Percentiles rank a stretch among this genome's conserved stretches.
Conservation (phyloP, 2,113 vertebrate species). For the Calidris pugnax region DNA sequence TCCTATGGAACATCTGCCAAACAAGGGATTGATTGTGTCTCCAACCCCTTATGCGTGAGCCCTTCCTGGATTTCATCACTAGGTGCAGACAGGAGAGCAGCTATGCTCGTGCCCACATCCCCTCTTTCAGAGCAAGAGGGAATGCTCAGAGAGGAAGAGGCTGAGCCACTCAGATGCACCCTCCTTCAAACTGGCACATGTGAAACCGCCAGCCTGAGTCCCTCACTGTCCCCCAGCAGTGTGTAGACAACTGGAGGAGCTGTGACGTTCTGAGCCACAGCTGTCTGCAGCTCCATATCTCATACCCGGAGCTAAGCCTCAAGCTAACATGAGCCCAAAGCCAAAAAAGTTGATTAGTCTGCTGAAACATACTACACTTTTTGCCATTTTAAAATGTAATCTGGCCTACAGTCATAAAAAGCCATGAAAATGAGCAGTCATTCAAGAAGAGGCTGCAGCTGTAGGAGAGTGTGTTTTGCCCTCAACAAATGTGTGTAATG, state of each 20-base stretch:
- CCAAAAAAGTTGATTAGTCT: neutral
- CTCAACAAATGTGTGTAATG: neutral
- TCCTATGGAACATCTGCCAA: neutral
- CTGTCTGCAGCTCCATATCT: neutral
- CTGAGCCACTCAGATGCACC: accelerated
- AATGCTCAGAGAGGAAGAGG: neutral
- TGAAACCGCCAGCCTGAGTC: neutral
- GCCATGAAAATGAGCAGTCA: neutral
- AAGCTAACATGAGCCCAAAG: neutral
- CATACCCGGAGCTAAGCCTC: neutral
- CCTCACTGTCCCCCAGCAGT: accelerated
- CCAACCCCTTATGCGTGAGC: neutral
- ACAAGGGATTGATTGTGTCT: neutral
- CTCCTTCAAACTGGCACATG: accelerated
- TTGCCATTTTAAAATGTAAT: neutral
- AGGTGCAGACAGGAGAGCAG: neutral
- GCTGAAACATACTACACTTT: neutral
- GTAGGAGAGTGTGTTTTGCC: neutral
- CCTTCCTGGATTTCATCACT: neutral
- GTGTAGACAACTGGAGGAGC: neutral
- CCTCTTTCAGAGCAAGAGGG: neutral
- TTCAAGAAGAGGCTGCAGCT: conserved; percentile 10
- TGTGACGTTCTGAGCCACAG: accelerated
- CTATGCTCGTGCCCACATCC: neutral
- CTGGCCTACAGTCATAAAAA: neutral